Evolutionary conservation across 2,888 invertebrate species (phyloP).

Genomic region (Globia sparganii): DNA sequence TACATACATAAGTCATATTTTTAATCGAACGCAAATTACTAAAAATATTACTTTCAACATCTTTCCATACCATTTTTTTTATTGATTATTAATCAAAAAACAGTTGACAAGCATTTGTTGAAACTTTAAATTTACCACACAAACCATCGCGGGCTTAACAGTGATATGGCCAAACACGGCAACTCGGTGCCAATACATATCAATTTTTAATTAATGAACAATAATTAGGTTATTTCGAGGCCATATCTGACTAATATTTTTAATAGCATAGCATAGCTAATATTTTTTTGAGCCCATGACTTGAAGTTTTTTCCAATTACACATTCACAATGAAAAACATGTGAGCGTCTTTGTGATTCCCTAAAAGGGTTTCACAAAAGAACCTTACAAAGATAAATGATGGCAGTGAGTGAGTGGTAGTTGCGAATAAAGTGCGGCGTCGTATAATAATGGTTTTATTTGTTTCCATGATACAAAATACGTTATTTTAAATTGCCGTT

Average conservation of each 20-base stretch:
- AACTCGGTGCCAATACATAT: too few relatives aligned
- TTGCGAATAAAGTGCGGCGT: slow-evolving; percentile 33
- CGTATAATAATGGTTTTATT: slow-evolving; percentile 22
- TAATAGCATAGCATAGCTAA: too few relatives aligned
- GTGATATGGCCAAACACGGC: too few relatives aligned
- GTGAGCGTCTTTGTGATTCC: slow-evolving; percentile 36
- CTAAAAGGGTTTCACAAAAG: slow-evolving; percentile 48
- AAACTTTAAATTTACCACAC: too few relatives aligned
- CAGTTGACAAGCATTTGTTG: too few relatives aligned
- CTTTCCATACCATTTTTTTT: too few relatives aligned
- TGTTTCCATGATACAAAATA: not conserved
- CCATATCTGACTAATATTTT: slow-evolving; percentile 1
- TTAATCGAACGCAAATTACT: too few relatives aligned
- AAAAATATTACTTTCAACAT: too few relatives aligned
- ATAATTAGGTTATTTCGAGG: not conserved
- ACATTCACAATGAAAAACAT: slow-evolving; percentile 38
- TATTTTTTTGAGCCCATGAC: slow-evolving; percentile 35
- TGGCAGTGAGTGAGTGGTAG: slow-evolving; percentile 34
- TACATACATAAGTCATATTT: too few relatives aligned
- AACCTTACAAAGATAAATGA: slow-evolving; percentile 46
- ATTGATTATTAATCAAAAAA: too few relatives aligned
- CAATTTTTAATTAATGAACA: too few relatives aligned
- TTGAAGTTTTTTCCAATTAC: slow-evolving; percentile 40
- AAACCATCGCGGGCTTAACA: too few relatives aligned
- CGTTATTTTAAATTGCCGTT: not conserved